Conservation (phyloP, 2,888 invertebrate species). For the Phaedon cochleariae region DNA sequence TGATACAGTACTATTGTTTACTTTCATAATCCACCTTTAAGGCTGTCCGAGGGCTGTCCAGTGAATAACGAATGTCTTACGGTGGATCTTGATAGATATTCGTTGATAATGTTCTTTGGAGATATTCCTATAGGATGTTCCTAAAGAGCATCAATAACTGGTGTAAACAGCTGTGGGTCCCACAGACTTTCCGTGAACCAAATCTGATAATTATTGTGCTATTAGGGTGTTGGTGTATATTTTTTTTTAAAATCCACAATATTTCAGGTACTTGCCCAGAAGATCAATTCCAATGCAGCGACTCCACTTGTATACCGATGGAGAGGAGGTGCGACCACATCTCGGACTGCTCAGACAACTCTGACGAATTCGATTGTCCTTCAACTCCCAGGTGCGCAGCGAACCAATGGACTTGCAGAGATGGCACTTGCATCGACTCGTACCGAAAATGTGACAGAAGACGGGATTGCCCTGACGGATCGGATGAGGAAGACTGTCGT, state of each 20-base stretch:
- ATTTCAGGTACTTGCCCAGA: constrained; percentile 64
- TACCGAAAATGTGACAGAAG: constrained; percentile 65
- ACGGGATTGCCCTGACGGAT: constrained; percentile 67
- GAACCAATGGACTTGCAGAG: constrained; percentile 69
- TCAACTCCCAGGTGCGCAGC: constrained; percentile 59
- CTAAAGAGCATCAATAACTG: too few species aligned
- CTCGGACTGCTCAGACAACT: constrained; percentile 68
- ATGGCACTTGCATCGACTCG: constrained; percentile 68
- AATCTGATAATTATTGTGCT: too few species aligned
- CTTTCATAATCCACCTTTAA: too few species aligned
- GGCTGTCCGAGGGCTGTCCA: too few species aligned
- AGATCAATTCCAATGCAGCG: constrained; percentile 74
- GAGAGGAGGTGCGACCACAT: constrained; percentile 68
- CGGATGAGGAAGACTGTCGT: constrained; percentile 75
- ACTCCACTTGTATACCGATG: constrained; percentile 65
- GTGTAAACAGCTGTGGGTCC: too few species aligned
- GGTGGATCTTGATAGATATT: too few species aligned
- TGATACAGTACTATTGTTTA: too few species aligned
- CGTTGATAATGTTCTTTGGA: too few species aligned
- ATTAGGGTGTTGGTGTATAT: too few species aligned
- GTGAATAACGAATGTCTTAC: too few species aligned
- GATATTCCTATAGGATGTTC: too few species aligned
- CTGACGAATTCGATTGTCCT: constrained; percentile 67
- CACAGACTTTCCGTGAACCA: too few species aligned
- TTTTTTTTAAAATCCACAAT: background rate